Evolutionary conservation across 92 coral and sea anemone species (phyloP).

Genomic region (Galaxea fascicularis): DNA sequence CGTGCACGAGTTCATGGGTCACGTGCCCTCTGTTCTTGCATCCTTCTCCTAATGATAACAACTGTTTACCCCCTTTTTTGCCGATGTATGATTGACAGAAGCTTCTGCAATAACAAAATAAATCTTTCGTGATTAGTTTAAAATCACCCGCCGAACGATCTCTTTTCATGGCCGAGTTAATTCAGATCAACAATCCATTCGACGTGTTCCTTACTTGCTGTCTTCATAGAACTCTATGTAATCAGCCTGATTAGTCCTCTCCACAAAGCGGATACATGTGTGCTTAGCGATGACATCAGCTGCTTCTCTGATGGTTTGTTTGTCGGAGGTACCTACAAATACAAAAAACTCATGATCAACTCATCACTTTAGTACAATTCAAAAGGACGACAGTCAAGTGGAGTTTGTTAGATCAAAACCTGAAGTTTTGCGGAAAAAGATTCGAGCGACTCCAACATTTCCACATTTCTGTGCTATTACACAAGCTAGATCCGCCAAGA

Average conservation of each 20-base stretch:
- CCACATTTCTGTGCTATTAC: too few relatives aligned
- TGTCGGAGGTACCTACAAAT: constrained; percentile 49
- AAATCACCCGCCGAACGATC: too few relatives aligned
- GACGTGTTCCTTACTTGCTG: constrained; percentile 36
- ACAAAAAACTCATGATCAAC: neutral
- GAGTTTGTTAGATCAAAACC: too few relatives aligned
- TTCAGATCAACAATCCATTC: neutral
- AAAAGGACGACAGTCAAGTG: too few relatives aligned
- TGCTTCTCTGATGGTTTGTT: constrained; percentile 71
- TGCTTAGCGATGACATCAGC: constrained; percentile 78
- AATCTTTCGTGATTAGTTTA: too few relatives aligned
- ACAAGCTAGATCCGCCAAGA: too few relatives aligned
- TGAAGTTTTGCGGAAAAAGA: too few relatives aligned
- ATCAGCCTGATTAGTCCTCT: constrained; percentile 61
- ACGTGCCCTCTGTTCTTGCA: constrained; percentile 90
- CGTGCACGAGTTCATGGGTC: constrained; percentile 91
- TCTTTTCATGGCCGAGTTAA: too few relatives aligned
- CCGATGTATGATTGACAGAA: constrained; percentile 87
- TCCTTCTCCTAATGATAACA: constrained; percentile 78
- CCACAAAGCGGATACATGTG: constrained; percentile 83
- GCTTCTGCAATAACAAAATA: constrained; percentile 32
- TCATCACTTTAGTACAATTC: too few relatives aligned
- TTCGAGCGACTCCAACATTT: too few relatives aligned
- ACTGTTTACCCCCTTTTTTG: constrained; percentile 85
- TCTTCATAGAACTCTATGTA: constrained; percentile 78